These are phyloP conservation scores for Eledone cirrhosa DNA, from an alignment of 2,888 invertebrate species.

Conservation along the genomic window DNA sequence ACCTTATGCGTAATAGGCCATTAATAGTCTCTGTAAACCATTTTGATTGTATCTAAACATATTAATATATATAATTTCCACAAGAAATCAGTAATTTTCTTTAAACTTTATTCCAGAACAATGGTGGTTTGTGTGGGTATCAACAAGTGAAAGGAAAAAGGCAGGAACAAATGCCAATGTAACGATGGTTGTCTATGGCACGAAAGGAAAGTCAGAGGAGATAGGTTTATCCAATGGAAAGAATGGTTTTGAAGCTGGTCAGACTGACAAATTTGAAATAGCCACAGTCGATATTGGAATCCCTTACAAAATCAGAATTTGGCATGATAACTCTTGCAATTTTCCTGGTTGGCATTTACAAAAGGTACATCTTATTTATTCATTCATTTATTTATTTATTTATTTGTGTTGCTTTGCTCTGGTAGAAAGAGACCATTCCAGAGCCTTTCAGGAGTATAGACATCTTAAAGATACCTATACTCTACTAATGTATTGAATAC, in stretches of 20 bases:
- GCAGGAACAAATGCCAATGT: slow-evolving; percentile 67
- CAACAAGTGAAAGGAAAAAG: slow-evolving; percentile 59
- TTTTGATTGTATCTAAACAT: no score
- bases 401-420: neutral
- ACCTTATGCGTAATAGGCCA: no score
- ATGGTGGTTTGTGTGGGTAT: slow-evolving; percentile 63
- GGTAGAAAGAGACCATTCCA: neutral
- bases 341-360: slow-evolving; percentile 67
- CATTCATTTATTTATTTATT: neutral
- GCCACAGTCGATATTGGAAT: slow-evolving; percentile 60
- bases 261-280: slow-evolving; percentile 63
- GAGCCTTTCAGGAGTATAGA: neutral
- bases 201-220: slow-evolving; percentile 65
- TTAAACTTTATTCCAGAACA: slow-evolving; percentile 48
- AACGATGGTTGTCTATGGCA: slow-evolving; percentile 63
- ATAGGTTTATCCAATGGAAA: slow-evolving; percentile 61
- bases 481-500: no score
- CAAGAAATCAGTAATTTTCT: neutral
- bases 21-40: no score
- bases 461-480: no score
- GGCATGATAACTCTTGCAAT: slow-evolving; percentile 63
- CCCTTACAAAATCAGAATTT: slow-evolving; percentile 65
- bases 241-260: slow-evolving; percentile 64
- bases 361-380: slow-evolving; percentile 46
- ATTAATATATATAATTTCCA: no score